phyloP scores from a whole-genome alignment of 2,113 vertebrate genomes.

The Oplegnathus fasciatus region DNA sequence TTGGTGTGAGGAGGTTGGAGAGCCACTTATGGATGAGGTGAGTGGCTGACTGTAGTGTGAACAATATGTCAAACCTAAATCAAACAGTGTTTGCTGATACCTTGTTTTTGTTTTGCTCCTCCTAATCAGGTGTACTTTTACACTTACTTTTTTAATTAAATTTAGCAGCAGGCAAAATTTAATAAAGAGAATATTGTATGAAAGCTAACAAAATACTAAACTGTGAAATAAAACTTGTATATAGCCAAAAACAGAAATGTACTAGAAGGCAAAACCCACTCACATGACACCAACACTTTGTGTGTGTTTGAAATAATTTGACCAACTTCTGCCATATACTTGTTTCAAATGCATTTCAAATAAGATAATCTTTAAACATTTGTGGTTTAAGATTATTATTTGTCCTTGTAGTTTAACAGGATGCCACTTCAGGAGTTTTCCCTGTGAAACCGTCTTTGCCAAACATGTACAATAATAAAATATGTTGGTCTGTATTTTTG shows the following conservation, averaged over 20 bases:
- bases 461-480: too few relatives aligned
- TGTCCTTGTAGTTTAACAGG: neutral
- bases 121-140: neutral
- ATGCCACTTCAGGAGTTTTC: neutral
- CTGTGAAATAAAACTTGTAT: neutral
- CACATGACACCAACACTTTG: neutral
- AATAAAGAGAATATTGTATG: neutral
- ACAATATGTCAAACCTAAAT: neutral
- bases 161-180: neutral
- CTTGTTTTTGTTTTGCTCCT: neutral
- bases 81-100: neutral
- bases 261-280: neutral
- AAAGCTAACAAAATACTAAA: neutral
- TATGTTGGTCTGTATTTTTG: neutral
- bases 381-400: too few relatives aligned
- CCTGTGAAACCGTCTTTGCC: too few relatives aligned
- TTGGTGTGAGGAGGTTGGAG: constrained; percentile 94
- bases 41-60: constrained; percentile 26
- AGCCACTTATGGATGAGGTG: constrained; percentile 89
- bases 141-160: neutral
- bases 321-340: neutral
- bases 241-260: neutral
- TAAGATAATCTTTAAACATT: too few relatives aligned
- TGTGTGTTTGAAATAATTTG: neutral
- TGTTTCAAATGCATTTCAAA: too few relatives aligned